These are phyloP conservation scores for Diarsia rubi DNA, from an alignment of 2,888 invertebrate species.

Conservation along the genomic window DNA sequence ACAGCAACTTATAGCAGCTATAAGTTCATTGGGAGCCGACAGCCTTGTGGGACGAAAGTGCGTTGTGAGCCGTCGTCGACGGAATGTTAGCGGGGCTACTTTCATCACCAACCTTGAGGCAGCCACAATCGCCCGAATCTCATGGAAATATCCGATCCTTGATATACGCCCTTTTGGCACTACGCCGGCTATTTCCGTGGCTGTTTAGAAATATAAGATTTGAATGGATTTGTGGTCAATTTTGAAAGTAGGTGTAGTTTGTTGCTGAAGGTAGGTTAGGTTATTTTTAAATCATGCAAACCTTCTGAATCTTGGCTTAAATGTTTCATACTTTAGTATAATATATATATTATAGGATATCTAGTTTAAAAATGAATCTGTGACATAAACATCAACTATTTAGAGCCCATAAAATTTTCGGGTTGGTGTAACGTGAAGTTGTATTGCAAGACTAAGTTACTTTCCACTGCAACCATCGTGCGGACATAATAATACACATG, in stretches of 20 bases:
- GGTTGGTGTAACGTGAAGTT: not conserved
- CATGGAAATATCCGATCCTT: conserved; percentile 72
- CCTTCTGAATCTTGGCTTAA: not conserved
- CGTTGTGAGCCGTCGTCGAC: conserved; percentile 71
- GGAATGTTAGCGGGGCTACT: conserved; percentile 84
- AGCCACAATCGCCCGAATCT: conserved; percentile 75
- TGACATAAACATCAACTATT: too few species aligned
- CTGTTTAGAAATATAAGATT: conserved; percentile 52
- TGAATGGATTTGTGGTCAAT: conserved; percentile 25
- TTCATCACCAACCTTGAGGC: conserved; percentile 76
- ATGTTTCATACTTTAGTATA: not conserved
- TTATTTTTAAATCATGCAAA: not conserved
- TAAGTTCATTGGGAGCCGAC: conserved; percentile 65
- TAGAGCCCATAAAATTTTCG: not conserved
- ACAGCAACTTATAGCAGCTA: conserved; percentile 47
- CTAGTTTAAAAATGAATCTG: not conserved
- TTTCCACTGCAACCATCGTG: not conserved
- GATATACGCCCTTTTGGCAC: conserved; percentile 64
- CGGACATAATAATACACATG: not conserved
- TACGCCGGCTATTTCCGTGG: conserved; percentile 44
- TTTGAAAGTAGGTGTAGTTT: conserved; percentile 42
- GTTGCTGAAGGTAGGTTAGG: not conserved
- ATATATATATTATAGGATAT: not conserved
- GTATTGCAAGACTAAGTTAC: not conserved
- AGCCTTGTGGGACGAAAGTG: conserved; percentile 87